Percentiles rank a stretch among this genome's conserved stretches.
Conservation (phyloP, 2,113 vertebrate species). For the Ochotona curzoniae region DNA sequence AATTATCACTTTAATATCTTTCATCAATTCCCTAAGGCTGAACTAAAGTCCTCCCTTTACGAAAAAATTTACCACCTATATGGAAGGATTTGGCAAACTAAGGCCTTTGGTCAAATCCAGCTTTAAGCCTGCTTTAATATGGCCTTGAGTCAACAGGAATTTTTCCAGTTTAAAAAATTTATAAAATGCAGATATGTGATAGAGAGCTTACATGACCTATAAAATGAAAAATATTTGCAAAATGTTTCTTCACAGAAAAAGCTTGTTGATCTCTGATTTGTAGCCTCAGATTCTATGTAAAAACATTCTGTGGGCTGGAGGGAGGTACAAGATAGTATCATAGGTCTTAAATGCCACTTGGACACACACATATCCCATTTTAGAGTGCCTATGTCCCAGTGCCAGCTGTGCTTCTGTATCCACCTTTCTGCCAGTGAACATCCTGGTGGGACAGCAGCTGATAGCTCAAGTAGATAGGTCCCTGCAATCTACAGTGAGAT, state of each 20-base stretch:
- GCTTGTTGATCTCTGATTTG: neutral
- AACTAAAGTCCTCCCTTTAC: neutral
- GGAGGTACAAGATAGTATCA: no score
- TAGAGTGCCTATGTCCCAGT: no score
- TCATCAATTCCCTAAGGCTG: slow-evolving; percentile 3
- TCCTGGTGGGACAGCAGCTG: no score
- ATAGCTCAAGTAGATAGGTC: no score
- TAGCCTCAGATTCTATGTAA: neutral
- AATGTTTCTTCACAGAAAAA: neutral
- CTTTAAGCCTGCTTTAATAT: neutral
- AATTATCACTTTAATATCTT: neutral
- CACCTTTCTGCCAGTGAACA: no score
- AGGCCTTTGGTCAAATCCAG: neutral
- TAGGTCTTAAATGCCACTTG: no score
- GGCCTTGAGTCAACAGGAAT: neutral
- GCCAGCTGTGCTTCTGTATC: no score
- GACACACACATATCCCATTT: no score
- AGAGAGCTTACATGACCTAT: neutral
- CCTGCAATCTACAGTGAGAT: no score
- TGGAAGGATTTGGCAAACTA: neutral
- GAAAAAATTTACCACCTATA: neutral
- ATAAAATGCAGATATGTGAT: neutral
- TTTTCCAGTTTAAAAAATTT: neutral
- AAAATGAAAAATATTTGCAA: slow-evolving; percentile 39
- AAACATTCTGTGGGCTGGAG: neutral